Evolutionary conservation across 2,113 vertebrate genomes (phyloP).

Genomic region (Sinosuthora webbiana): DNA sequence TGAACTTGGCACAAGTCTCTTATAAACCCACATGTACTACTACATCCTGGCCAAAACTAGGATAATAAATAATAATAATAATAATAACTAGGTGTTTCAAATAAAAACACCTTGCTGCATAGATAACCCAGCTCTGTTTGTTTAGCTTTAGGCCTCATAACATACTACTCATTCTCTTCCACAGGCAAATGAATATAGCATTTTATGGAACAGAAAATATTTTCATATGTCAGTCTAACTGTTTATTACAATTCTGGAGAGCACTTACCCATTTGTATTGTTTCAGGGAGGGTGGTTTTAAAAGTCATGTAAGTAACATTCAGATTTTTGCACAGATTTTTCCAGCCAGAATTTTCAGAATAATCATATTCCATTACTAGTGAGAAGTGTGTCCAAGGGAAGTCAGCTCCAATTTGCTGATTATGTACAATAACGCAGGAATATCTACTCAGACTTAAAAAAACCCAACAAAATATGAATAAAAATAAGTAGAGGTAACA

Average conservation of each 20-base stretch:
- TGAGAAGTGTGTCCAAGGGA: constrained; percentile 88
- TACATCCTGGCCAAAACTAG: neutral
- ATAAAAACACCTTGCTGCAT: neutral
- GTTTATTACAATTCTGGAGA: neutral
- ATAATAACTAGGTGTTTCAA: too few relatives aligned
- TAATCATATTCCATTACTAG: constrained; percentile 87
- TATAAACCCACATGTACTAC: neutral
- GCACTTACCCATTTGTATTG: constrained; percentile 62
- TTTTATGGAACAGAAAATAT: neutral
- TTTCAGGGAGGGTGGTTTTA: constrained; percentile 71
- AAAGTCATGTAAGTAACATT: constrained; percentile 79
- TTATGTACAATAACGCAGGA: constrained; percentile 79
- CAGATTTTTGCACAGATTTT: constrained; percentile 76
- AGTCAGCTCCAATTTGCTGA: constrained; percentile 82
- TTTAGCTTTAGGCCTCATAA: neutral
- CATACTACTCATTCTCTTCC: neutral
- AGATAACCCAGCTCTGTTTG: neutral
- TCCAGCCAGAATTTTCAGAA: constrained; percentile 81
- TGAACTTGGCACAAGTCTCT: neutral
- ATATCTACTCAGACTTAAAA: constrained; percentile 72
- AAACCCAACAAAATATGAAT: neutral
- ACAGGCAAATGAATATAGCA: neutral
- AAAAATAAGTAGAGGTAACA: neutral
- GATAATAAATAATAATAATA: too few relatives aligned
- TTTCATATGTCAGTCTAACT: neutral